A percentile compares a stretch with the other conserved stretches of the same genome.
Conservation (phyloP, 1,140 invertebrate species). For the Chironomus tepperi region DNA sequence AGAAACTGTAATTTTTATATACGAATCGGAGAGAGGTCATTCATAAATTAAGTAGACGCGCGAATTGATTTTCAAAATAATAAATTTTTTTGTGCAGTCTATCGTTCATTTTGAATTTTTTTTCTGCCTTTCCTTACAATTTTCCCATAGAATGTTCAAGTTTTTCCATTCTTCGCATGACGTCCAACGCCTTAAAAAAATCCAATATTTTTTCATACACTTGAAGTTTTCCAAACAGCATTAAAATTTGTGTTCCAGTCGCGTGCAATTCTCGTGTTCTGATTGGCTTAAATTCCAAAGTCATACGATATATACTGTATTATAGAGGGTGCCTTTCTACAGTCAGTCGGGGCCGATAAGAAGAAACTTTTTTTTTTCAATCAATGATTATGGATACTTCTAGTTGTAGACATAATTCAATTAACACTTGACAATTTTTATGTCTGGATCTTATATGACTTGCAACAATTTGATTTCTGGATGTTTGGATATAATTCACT, state of each 20-base stretch:
- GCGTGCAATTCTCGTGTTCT: background rate
- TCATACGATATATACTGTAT: constrained; percentile 7
- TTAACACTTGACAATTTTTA: no score
- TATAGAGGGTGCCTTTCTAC: background rate
- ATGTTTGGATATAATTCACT: background rate
- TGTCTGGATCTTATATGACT: background rate
- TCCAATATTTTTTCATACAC: background rate
- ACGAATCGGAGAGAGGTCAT: background rate
- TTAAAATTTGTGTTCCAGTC: constrained; percentile 2
- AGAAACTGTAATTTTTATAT: background rate
- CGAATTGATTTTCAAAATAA: background rate
- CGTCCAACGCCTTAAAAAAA: constrained; percentile 13
- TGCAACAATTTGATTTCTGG: background rate
- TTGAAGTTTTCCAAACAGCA: background rate
- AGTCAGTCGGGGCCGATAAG: background rate
- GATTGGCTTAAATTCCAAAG: background rate
- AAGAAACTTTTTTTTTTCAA: background rate
- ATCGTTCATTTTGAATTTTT: no score
- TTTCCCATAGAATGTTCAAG: background rate
- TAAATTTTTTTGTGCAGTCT: no score
- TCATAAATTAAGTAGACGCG: background rate
- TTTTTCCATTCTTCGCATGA: background rate
- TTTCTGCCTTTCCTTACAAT: background rate
- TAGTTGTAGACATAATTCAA: no score
- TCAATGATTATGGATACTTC: background rate